Evolutionary conservation across 2,797 vertebrate genomes (phyloP).

Genomic region (Mycteria americana): DNA sequence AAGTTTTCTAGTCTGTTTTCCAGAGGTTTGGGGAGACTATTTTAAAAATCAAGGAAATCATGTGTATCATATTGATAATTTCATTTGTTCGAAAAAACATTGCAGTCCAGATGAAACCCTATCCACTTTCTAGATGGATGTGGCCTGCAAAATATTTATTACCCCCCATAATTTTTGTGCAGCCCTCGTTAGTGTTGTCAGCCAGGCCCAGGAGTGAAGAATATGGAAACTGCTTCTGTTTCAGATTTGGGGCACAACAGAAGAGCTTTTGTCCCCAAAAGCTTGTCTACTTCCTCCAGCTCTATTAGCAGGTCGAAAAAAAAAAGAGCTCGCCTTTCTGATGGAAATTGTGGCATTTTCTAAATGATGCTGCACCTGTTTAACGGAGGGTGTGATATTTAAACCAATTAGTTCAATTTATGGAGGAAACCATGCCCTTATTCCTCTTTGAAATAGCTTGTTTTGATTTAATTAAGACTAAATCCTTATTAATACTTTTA

Average conservation of each 20-base stretch:
- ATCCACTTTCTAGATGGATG: not conserved
- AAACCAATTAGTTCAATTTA: not conserved
- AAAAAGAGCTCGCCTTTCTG: not conserved
- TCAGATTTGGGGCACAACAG: not conserved
- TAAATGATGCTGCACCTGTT: not conserved
- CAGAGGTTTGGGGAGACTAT: not conserved
- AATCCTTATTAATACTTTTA: not conserved
- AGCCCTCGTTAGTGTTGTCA: not conserved
- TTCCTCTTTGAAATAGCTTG: not conserved
- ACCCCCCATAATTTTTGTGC: not conserved
- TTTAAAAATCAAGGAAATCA: not conserved
- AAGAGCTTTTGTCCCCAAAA: not conserved
- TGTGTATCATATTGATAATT: not conserved
- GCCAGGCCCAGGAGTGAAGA: not conserved
- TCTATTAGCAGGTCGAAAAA: not conserved
- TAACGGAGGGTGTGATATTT: not conserved
- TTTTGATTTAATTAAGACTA: slow-evolving; percentile 25
- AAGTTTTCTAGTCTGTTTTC: not conserved
- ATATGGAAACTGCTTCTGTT: not conserved
- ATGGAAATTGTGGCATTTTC: not conserved
- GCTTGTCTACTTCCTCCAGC: not conserved
- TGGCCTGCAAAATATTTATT: not conserved
- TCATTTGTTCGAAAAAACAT: not conserved
- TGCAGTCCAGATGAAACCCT: not conserved
- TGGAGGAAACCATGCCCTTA: not conserved